Conservation (phyloP, 2,797 vertebrate genomes). For the Periophthalmus magnuspinnatus region DNA sequence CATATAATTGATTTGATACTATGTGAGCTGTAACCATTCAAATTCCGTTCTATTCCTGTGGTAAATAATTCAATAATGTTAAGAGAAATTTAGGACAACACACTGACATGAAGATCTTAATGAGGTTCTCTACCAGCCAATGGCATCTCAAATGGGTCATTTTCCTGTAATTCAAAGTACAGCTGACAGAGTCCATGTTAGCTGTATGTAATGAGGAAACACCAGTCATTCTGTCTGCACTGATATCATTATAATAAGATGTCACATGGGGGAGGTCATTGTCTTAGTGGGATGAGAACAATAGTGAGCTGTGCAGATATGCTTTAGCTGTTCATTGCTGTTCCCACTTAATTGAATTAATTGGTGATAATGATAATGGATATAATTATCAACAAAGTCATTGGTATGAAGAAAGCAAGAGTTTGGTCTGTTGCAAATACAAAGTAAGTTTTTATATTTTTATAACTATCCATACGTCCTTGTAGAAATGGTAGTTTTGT, state of each 20-base stretch:
- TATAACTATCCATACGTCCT: background rate
- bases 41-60: background rate
- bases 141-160: background rate
- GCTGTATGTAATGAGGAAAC: background rate
- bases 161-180: background rate
- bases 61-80: background rate
- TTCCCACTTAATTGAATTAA: background rate
- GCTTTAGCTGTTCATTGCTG: background rate
- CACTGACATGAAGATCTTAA: background rate
- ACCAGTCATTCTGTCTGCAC: background rate
- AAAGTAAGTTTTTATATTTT: background rate
- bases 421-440: background rate
- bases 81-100: background rate
- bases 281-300: background rate
- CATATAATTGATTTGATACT: background rate
- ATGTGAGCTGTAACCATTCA: background rate
- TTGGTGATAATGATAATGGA: background rate
- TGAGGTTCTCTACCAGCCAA: background rate
- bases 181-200: background rate
- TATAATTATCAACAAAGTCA: background rate
- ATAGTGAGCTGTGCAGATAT: background rate
- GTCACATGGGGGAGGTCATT: background rate
- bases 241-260: conserved; percentile 1
- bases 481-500: too few species aligned
- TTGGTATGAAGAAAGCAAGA: background rate